Percentiles rank a stretch among this genome's conserved stretches.
These are phyloP conservation scores for Catalaphyllia jardinei DNA, from an alignment of 64 coral and sea anemone species.

Conservation along the genomic window DNA sequence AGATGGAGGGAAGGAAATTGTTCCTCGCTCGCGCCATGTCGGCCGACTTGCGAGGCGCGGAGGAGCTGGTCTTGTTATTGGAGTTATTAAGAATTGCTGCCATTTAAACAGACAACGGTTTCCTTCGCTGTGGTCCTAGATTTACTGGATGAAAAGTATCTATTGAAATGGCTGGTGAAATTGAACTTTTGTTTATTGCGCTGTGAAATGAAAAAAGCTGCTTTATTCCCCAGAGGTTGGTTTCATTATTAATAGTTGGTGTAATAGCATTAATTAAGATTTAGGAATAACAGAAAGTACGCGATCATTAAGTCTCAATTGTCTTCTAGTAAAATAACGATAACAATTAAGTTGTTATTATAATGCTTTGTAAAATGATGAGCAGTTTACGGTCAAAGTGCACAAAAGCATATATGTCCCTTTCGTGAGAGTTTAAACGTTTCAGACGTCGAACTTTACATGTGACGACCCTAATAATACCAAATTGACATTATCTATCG, in stretches of 20 bases:
- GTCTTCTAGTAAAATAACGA: background rate
- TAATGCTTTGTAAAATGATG: too few species aligned
- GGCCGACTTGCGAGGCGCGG: background rate
- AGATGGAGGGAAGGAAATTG: constrained; percentile 33
- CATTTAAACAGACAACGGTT: constrained; percentile 6
- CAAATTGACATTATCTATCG: too few species aligned
- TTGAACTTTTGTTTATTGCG: background rate
- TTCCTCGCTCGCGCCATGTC: background rate
- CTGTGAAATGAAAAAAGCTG: background rate
- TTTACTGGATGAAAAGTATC: background rate
- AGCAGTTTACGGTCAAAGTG: too few species aligned
- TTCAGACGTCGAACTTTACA: too few species aligned
- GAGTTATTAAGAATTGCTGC: constrained; percentile 10
- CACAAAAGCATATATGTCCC: too few species aligned
- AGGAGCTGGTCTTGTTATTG: background rate
- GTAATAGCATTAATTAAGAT: constrained; percentile 10
- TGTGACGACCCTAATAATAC: too few species aligned
- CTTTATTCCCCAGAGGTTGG: background rate
- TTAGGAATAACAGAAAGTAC: background rate
- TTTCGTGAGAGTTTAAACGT: too few species aligned
- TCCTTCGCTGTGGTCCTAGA: constrained; percentile 13
- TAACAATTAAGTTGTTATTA: too few species aligned
- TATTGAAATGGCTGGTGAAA: background rate
- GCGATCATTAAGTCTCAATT: background rate
- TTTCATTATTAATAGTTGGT: background rate